phyloP scores from a whole-genome alignment of 2,113 vertebrate species.

The Noturus placidus region DNA sequence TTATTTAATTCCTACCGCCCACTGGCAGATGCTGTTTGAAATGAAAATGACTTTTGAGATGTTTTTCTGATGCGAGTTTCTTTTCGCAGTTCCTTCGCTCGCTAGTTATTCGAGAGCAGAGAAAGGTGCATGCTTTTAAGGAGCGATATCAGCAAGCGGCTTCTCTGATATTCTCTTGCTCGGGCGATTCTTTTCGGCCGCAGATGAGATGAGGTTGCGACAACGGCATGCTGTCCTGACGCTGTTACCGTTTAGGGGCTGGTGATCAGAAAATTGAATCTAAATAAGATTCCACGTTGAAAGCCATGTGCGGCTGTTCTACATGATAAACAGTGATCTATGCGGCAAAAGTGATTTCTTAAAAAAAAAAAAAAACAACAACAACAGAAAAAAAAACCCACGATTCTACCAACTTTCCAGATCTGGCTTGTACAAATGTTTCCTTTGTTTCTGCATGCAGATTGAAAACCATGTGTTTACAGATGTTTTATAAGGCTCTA shows the following conservation, averaged over 20 bases:
- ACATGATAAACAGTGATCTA: slow-evolving; percentile 56
- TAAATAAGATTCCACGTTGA: slow-evolving; percentile 68
- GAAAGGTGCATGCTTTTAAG: not conserved
- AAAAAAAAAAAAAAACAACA: slow-evolving; percentile 50
- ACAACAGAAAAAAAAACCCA: too few species aligned
- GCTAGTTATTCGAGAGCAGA: too few species aligned
- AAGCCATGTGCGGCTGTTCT: slow-evolving; percentile 41
- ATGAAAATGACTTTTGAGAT: slow-evolving; percentile 22
- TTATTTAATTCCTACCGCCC: slow-evolving; percentile 9
- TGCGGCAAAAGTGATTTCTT: not conserved
- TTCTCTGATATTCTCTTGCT: slow-evolving; percentile 24
- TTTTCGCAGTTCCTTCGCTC: not conserved
- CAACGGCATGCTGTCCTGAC: slow-evolving; percentile 46
- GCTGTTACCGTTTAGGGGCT: slow-evolving; percentile 63
- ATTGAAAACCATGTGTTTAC: not conserved
- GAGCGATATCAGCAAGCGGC: slow-evolving; percentile 10
- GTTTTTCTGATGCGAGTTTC: not conserved
- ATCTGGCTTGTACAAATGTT: not conserved
- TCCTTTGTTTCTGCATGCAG: slow-evolving; percentile 8
- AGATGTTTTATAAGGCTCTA: not conserved
- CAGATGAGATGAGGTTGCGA: slow-evolving; percentile 47
- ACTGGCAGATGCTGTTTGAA: slow-evolving; percentile 16
- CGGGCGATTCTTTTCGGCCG: slow-evolving; percentile 43
- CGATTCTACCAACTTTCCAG: not conserved
- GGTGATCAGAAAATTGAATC: slow-evolving; percentile 75